Evolutionary conservation across 2,888 invertebrate species (phyloP).

Genomic region (Drosophila buzzatii): DNA sequence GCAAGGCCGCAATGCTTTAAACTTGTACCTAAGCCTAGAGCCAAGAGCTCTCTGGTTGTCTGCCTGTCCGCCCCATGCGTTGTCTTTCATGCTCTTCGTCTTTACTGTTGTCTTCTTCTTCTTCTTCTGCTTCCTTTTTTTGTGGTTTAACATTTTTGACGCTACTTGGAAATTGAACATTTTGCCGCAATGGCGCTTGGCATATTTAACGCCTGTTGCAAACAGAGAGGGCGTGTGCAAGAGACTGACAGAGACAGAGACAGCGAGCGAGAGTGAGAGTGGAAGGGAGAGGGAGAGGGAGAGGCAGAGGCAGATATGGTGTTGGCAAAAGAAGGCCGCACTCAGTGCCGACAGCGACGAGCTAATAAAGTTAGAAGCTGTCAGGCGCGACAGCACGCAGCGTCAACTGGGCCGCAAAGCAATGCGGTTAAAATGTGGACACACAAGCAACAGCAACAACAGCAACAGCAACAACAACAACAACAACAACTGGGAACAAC

Average conservation of each 20-base stretch:
- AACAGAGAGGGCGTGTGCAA: background rate
- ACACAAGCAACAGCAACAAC: conserved; percentile 19
- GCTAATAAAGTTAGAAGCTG: conserved; percentile 76
- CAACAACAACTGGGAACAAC: background rate
- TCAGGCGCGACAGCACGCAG: conserved; percentile 50
- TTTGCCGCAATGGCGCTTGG: conserved; percentile 67
- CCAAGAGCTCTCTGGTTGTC: background rate
- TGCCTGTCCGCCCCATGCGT: background rate
- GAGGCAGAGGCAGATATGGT: background rate
- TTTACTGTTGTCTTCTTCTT: conserved; percentile 1
- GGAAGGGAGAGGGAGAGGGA: background rate
- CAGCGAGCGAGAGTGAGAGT: background rate
- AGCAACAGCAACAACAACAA: conserved; percentile 13
- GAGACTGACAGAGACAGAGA: background rate
- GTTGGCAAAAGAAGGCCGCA: conserved; percentile 21
- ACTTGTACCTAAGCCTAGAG: conserved; percentile 38
- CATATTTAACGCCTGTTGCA: conserved; percentile 65
- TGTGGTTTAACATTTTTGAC: conserved; percentile 47
- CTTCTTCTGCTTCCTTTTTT: background rate
- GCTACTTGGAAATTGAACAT: conserved; percentile 70
- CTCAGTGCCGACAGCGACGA: conserved; percentile 62
- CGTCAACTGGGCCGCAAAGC: conserved; percentile 58
- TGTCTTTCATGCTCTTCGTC: background rate
- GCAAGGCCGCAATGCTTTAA: conserved; percentile 5
- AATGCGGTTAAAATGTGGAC: conserved; percentile 63